These are phyloP conservation scores for Poecilia gillii DNA, from an alignment of 2,797 vertebrate genomes.

Conservation along the genomic window DNA sequence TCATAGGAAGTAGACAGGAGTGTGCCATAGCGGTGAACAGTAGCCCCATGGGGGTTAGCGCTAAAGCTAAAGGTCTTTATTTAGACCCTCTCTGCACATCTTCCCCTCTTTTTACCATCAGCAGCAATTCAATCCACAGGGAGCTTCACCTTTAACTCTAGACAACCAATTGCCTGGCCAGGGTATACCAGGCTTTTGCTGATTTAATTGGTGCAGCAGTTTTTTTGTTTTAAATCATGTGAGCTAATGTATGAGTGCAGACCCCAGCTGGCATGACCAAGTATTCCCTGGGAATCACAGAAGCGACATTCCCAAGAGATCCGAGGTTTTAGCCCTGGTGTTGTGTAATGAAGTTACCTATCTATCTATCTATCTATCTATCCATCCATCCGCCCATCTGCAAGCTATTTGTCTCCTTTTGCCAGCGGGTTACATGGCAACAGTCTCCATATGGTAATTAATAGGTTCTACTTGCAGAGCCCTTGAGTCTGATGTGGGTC, in stretches of 20 bases:
- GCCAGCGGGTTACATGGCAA: slow-evolving; percentile 49
- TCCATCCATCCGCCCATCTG: slow-evolving; percentile 9
- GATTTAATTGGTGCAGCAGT: slow-evolving; percentile 16
- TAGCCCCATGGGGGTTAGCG: slow-evolving; percentile 50
- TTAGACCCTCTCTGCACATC: slow-evolving; percentile 53
- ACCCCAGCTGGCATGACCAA: slow-evolving; percentile 69
- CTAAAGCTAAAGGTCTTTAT: slow-evolving; percentile 57
- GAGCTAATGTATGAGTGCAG: slow-evolving; percentile 50
- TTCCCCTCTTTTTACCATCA: slow-evolving; percentile 64
- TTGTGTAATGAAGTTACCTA: slow-evolving; percentile 56
- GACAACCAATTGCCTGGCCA: not conserved
- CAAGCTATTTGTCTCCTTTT: slow-evolving; percentile 24
- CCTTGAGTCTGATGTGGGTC: slow-evolving; percentile 38
- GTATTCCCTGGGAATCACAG: slow-evolving; percentile 58
- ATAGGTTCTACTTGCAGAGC: slow-evolving; percentile 56
- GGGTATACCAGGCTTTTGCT: slow-evolving; percentile 15
- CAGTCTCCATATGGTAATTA: slow-evolving; percentile 64
- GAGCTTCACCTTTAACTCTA: slow-evolving; percentile 30
- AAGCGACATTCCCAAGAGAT: slow-evolving; percentile 65
- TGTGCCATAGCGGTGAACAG: slow-evolving; percentile 10
- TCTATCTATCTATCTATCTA: not conserved
- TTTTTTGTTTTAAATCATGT: slow-evolving; percentile 41
- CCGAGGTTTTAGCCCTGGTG: slow-evolving; percentile 42
- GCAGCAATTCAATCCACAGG: slow-evolving; percentile 49
- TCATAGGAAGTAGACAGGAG: slow-evolving; percentile 38